Evolutionary conservation across 2,888 invertebrate species (phyloP).

Genomic region (Spatulosminthurus flaviceps): DNA sequence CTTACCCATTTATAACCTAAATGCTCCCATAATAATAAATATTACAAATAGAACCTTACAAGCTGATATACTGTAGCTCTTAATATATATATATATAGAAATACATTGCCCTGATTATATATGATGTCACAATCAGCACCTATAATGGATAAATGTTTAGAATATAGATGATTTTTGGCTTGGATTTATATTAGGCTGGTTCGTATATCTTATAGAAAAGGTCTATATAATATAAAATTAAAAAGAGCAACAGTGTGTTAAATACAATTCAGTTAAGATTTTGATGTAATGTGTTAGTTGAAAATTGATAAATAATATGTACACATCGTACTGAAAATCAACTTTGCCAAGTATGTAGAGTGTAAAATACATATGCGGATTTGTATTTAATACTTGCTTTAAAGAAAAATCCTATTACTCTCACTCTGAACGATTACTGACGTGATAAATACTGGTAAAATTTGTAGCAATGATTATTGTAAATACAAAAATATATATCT

Average conservation of each 20-base stretch:
- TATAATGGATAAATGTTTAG: background rate
- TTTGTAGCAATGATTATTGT: too few relatives aligned
- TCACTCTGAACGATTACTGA: too few relatives aligned
- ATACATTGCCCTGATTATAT: background rate
- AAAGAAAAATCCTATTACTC: too few relatives aligned
- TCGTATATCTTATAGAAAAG: too few relatives aligned
- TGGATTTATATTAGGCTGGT: too few relatives aligned
- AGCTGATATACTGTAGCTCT: too few relatives aligned
- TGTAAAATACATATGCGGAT: background rate
- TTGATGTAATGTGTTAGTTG: background rate
- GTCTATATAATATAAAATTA: background rate
- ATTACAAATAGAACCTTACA: too few relatives aligned
- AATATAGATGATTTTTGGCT: too few relatives aligned
- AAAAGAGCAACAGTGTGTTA: slow-evolving; percentile 1
- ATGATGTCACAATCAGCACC: slow-evolving; percentile 37
- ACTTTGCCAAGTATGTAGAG: background rate
- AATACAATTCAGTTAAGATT: background rate
- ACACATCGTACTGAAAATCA: background rate
- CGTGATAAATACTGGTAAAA: too few relatives aligned
- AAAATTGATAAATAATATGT: background rate
- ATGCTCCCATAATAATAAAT: too few relatives aligned
- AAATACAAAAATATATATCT: too few relatives aligned
- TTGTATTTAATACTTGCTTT: background rate
- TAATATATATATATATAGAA: background rate
- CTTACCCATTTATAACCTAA: background rate